Evolutionary conservation across 1,140 invertebrate genomes (phyloP), one percentile per base, ranked within the genome.

Genomic region (Chlorops oryzae): DNA sequence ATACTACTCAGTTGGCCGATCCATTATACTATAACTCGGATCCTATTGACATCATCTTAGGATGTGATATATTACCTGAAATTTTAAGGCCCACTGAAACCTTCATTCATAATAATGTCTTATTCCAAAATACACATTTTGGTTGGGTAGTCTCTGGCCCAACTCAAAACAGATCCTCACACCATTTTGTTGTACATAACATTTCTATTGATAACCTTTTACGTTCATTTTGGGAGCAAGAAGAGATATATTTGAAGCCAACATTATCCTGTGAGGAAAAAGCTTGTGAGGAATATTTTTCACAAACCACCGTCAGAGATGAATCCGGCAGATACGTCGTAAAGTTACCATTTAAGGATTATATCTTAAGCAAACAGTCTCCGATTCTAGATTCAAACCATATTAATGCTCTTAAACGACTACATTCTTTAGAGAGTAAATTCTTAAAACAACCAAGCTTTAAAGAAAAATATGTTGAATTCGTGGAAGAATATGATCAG

Each of bases 121-220:
- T 44, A 13, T 44, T 44, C 5, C 42, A 44, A 28, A 9, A 47
- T 15, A 47, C 35, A 2, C 12, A 37, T 22, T 47, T 47, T 39
- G 34, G 37, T 38, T 47, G 37, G 46, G 35, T 47, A 10, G 25
- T 42, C 23, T 13, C 18, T 42, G 21, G 15, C 9, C 40, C 18
- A 42, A 42, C 25, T n/a, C n/a, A n/a, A n/a, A n/a, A n/a, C n/a
- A n/a, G n/a, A n/a, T n/a, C n/a, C n/a, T n/a, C n/a, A n/a, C n/a
- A n/a, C n/a, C n/a, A n/a, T n/a, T n/a, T n/a, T n/a, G n/a, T n/a
- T n/a, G n/a, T n/a, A n/a, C n/a, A n/a, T n/a, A n/a, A n/a, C n/a
- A n/a, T n/a, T n/a, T n/a, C n/a, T n/a, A n/a, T n/a, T n/a, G n/a
- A n/a, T n/a, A n/a, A n/a, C n/a, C n/a, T n/a, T n/a, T n/a, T n/a